Evolutionary conservation across 2,888 invertebrate species (phyloP).

Genomic region (Ophion slaviceki): DNA sequence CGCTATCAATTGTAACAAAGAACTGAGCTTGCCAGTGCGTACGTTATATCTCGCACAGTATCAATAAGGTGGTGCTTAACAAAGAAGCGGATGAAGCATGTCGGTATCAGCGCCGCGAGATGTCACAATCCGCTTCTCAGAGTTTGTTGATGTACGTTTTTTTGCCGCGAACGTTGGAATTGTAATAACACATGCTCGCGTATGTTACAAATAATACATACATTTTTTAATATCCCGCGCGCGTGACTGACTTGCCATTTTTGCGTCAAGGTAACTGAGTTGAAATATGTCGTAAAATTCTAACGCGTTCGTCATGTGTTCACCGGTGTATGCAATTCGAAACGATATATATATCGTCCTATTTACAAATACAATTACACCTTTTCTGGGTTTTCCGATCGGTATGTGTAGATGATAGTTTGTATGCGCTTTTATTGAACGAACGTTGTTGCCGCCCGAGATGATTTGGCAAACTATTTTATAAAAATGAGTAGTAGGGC

Average conservation of each 20-base stretch:
- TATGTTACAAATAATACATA: too few relatives aligned
- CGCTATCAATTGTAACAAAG: background rate
- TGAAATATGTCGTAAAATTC: background rate
- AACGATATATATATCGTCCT: background rate
- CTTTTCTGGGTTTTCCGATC: background rate
- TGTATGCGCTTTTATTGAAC: background rate
- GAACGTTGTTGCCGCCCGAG: background rate
- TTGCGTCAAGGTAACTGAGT: background rate
- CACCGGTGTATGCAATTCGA: conserved; percentile 10
- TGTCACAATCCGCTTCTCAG: background rate
- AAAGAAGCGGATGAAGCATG: background rate
- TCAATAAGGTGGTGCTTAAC: background rate
- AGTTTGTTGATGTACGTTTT: conserved; percentile 2
- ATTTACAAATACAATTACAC: background rate
- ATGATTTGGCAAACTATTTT: conserved; percentile 2
- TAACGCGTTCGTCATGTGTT: background rate
- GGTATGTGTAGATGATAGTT: conserved; percentile 1
- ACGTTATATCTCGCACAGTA: background rate
- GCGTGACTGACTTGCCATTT: too few relatives aligned
- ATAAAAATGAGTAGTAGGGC: too few relatives aligned
- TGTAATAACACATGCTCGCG: background rate
- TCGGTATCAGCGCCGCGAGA: conserved; percentile 8
- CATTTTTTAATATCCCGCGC: too few relatives aligned
- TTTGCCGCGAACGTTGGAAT: background rate
- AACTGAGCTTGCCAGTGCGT: background rate